phyloP scores from a whole-genome alignment of 2,113 vertebrate genomes.

The Thoracochromis brauschi region DNA sequence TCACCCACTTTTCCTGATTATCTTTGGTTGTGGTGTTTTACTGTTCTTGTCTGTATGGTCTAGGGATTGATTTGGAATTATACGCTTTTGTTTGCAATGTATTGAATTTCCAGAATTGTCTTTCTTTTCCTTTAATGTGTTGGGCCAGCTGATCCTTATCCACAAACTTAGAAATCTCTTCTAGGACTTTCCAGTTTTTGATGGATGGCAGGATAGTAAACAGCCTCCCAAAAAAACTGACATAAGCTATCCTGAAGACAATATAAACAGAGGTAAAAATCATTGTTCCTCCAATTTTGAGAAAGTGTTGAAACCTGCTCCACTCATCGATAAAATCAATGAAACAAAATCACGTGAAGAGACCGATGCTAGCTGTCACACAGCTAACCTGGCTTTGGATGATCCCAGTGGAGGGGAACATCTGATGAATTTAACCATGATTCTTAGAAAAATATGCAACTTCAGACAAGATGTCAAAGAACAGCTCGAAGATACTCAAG shows the following conservation, averaged over 20 bases:
- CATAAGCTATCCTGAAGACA: neutral
- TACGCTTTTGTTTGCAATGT: neutral
- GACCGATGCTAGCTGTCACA: neutral
- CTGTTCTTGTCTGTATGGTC: neutral
- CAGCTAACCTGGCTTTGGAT: neutral
- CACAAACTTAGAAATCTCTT: neutral
- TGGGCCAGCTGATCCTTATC: neutral
- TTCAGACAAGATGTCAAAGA: neutral
- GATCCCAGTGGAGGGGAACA: neutral
- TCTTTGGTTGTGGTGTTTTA: too few species aligned
- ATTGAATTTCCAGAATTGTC: neutral
- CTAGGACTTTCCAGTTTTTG: neutral
- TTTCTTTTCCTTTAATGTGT: neutral
- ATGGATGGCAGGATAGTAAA: neutral
- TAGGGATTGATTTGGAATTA: neutral
- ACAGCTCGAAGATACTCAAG: neutral
- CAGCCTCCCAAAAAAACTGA: accelerated
- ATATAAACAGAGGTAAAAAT: neutral
- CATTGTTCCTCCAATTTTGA: neutral
- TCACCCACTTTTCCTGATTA: too few species aligned
- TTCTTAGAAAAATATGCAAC: neutral
- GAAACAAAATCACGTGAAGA: neutral
- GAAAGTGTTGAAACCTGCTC: neutral
- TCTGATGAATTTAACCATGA: accelerated
- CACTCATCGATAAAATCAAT: accelerated